Evolutionary conservation across 2,888 invertebrate species (phyloP).

Genomic region (Bibio marci): DNA sequence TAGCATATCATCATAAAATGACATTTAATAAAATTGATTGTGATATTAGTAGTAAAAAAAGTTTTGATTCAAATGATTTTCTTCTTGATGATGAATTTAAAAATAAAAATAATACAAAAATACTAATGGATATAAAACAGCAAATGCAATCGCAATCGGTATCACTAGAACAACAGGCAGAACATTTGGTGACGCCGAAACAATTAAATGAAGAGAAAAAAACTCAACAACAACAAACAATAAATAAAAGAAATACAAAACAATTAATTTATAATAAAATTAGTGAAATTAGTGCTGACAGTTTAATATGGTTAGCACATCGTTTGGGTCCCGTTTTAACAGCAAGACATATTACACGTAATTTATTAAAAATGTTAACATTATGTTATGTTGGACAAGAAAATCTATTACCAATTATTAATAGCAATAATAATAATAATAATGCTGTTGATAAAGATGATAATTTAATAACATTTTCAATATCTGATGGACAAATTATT

Average conservation of each 20-base stretch:
- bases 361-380: slow-evolving; percentile 83
- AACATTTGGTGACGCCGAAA: too few species aligned
- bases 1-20: slow-evolving; percentile 20
- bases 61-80: slow-evolving; percentile 29
- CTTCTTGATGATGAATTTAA: neutral
- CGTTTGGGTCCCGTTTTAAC: slow-evolving; percentile 87
- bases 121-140: slow-evolving; percentile 7
- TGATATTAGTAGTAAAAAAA: slow-evolving; percentile 43
- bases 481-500: slow-evolving; percentile 44
- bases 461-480: slow-evolving; percentile 40
- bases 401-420: slow-evolving; percentile 37
- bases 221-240: slow-evolving; percentile 18
- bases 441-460: slow-evolving; percentile 28
- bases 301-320: slow-evolving; percentile 81
- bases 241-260: too few species aligned
- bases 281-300: slow-evolving; percentile 75
- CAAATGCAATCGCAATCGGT: slow-evolving; percentile 3
- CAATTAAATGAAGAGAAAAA: slow-evolving; percentile 18
- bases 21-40: slow-evolving; percentile 42
- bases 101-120: neutral
- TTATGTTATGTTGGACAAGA: slow-evolving; percentile 81
- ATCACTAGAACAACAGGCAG: too few species aligned
- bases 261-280: slow-evolving; percentile 23
- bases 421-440: slow-evolving; percentile 11
- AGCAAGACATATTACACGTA: slow-evolving; percentile 75